Evolutionary conservation across 1,140 invertebrate genomes (phyloP).

Genomic region (Zaprionus davidi): DNA sequence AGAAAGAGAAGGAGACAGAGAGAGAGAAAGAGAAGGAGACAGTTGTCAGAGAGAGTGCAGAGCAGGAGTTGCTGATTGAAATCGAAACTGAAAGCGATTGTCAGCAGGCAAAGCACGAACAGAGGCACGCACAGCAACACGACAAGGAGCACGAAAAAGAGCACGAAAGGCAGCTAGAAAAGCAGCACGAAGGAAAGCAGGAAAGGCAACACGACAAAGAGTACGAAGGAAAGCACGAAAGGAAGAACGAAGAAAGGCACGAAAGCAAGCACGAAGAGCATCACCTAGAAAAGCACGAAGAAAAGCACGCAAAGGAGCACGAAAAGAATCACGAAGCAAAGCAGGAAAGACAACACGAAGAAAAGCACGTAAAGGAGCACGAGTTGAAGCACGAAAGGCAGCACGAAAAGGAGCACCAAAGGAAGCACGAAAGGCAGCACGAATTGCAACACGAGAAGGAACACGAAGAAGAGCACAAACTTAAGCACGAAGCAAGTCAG

Average conservation of each 20-base stretch:
- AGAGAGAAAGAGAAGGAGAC: neutral
- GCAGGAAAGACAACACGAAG: neutral
- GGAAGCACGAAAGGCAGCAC: neutral
- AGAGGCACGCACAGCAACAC: neutral
- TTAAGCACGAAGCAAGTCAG: no score
- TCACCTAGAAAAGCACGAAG: neutral
- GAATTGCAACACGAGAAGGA: neutral
- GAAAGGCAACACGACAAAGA: neutral
- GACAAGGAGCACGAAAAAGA: neutral
- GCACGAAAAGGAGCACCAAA: neutral
- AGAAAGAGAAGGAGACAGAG: neutral
- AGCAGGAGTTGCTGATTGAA: constrained; percentile 64
- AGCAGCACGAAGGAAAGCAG: neutral
- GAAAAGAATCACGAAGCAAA: neutral
- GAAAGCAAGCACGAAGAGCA: neutral
- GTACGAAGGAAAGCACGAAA: no score
- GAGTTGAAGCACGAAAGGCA: neutral
- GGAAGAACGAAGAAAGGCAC: neutral
- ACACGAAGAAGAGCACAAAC: neutral
- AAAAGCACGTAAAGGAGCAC: constrained; percentile 2
- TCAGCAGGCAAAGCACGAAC: constrained; percentile 18
- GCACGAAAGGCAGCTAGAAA: neutral
- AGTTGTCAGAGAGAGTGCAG: constrained; percentile 25
- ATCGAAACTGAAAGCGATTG: constrained; percentile 69
- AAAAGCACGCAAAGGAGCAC: neutral